Percentiles rank a stretch among this genome's conserved stretches.
Evolutionary conservation across 2,888 invertebrate species (phyloP).

Genomic region (Cosmorhoe ocellata): DNA sequence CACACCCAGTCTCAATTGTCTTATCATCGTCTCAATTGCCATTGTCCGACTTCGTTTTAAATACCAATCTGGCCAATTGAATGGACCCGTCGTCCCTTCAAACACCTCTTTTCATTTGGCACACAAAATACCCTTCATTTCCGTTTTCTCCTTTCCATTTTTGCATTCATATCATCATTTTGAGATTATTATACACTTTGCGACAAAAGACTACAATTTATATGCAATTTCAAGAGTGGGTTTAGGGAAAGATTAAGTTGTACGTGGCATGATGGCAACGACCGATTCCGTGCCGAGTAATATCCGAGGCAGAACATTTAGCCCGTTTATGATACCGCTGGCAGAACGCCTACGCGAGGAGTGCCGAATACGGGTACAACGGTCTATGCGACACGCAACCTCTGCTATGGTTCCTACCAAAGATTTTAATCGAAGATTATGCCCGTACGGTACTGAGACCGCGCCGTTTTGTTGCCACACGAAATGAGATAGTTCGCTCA

Average conservation of each 20-base stretch:
- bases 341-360: slow-evolving; percentile 48
- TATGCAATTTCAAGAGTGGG: slow-evolving; percentile 15
- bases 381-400: slow-evolving; percentile 39
- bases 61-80: slow-evolving; percentile 26
- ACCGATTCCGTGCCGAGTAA: slow-evolving; percentile 40
- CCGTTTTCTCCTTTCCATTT: background rate
- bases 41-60: slow-evolving; percentile 24
- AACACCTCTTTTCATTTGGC: slow-evolving; percentile 19
- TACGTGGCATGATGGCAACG: slow-evolving; percentile 35
- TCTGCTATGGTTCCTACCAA: slow-evolving; percentile 32
- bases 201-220: slow-evolving; percentile 10
- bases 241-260: slow-evolving; percentile 23
- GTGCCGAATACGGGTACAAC: slow-evolving; percentile 53
- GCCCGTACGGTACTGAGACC: too few relatives aligned
- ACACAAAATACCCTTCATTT: background rate
- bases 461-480: too few relatives aligned
- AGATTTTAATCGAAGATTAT: too few relatives aligned
- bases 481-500: too few relatives aligned
- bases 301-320: slow-evolving; percentile 39
- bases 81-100: slow-evolving; percentile 10
- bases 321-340: slow-evolving; percentile 41
- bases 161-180: slow-evolving; percentile 4
- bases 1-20: slow-evolving; percentile 25
- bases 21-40: slow-evolving; percentile 28
- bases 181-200: background rate